These are phyloP conservation scores for Neoniphon sammara DNA, from an alignment of 2,797 vertebrate genomes.

Conservation along the genomic window DNA sequence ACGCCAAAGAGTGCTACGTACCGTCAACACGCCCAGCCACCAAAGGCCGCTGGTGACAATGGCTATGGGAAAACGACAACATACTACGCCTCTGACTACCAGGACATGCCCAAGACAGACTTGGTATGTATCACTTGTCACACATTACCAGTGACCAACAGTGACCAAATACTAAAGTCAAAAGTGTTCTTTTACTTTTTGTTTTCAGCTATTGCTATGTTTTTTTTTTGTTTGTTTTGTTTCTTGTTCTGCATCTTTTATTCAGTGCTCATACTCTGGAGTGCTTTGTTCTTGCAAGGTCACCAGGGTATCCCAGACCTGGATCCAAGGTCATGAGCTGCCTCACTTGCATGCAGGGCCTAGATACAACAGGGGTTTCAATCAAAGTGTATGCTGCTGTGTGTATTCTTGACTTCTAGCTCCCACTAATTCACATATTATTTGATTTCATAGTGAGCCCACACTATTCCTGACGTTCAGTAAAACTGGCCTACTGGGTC, in stretches of 20 bases:
- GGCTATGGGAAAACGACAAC: constrained; percentile 76
- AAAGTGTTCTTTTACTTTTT: not conserved
- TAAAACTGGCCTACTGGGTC: not conserved
- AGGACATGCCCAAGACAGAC: constrained; percentile 89
- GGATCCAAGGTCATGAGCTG: not conserved
- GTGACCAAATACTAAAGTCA: not conserved
- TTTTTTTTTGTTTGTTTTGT: too few species aligned
- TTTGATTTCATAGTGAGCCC: too few species aligned
- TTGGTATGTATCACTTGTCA: constrained; percentile 82
- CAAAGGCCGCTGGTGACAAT: constrained; percentile 78
- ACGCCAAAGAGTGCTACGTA: constrained; percentile 95
- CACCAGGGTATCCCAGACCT: not conserved
- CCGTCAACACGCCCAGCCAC: constrained; percentile 91
- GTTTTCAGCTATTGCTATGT: not conserved
- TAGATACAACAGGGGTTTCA: not conserved
- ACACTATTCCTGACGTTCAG: not conserved
- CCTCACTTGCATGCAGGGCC: not conserved
- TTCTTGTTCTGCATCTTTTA: not conserved
- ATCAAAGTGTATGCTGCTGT: not conserved
- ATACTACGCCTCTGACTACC: constrained; percentile 88
- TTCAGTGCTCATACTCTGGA: not conserved
- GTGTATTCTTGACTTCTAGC: not conserved
- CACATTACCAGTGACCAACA: constrained; percentile 1
- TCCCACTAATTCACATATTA: not conserved
- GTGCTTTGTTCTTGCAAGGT: not conserved